Evolutionary conservation across 2,113 vertebrate species (phyloP).

Genomic region (Bujurquina vittata): DNA sequence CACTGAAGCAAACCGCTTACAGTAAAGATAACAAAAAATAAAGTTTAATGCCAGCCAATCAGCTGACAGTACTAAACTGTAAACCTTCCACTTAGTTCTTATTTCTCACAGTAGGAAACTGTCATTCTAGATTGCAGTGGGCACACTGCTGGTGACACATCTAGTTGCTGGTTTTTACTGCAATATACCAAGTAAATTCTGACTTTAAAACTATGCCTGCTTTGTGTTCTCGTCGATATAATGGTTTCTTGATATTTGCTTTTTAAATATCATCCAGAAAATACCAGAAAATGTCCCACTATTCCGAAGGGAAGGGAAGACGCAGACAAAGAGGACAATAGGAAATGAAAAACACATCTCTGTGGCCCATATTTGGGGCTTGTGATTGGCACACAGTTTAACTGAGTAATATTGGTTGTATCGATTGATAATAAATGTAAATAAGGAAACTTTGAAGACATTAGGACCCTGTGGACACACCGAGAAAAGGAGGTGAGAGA

Average conservation of each 20-base stretch:
- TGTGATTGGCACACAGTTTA: background rate
- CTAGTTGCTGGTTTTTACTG: background rate
- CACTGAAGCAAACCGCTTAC: background rate
- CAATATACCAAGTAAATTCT: background rate
- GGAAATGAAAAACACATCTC: background rate
- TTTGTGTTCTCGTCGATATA: background rate
- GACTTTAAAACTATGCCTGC: background rate
- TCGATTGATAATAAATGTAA: background rate
- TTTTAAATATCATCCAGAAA: background rate
- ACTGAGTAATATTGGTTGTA: background rate
- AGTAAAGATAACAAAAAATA: background rate
- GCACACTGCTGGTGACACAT: background rate
- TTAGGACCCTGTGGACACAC: conserved; percentile 40
- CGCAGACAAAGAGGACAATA: background rate
- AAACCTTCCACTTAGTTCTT: background rate
- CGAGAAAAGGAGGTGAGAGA: background rate
- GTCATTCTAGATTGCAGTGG: background rate
- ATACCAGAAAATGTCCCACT: background rate
- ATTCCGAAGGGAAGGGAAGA: background rate
- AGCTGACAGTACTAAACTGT: background rate
- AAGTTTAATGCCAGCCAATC: background rate
- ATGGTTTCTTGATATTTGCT: background rate
- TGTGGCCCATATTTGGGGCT: background rate
- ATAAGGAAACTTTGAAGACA: background rate
- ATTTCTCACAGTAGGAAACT: background rate